A percentile compares a stretch with the other conserved stretches of the same genome.
These are phyloP conservation scores for Alentia gelatinosa DNA, from an alignment of 2,888 invertebrate species.

Conservation along the genomic window DNA sequence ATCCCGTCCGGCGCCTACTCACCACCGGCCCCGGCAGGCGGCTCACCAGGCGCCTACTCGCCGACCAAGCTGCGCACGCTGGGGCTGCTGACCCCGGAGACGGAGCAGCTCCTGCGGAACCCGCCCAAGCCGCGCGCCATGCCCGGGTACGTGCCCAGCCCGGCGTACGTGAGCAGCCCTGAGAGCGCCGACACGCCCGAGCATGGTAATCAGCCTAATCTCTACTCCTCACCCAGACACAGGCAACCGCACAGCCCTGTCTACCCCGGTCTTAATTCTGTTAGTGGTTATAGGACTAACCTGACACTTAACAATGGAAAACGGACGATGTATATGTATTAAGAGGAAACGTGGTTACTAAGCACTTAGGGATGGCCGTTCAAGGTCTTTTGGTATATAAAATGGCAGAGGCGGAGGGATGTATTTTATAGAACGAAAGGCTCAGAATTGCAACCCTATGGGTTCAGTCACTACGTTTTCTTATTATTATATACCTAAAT, in stretches of 20 bases:
- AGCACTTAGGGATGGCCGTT: no score
- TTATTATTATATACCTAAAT: no score
- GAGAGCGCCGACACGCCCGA: neutral
- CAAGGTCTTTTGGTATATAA: no score
- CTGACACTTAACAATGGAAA: neutral
- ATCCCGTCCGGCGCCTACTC: neutral
- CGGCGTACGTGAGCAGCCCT: neutral
- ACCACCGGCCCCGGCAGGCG: neutral
- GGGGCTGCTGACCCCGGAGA: slow-evolving; percentile 28
- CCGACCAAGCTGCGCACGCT: slow-evolving; percentile 9
- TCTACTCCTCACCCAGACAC: neutral
- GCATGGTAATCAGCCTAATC: neutral
- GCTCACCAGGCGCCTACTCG: neutral
- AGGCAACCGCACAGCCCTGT: neutral
- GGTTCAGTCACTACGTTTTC: no score
- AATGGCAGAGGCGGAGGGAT: no score
- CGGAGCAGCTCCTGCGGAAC: neutral
- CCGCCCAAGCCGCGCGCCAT: slow-evolving; percentile 8
- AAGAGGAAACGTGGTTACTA: no score
- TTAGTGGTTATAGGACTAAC: neutral
- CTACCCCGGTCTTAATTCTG: neutral
- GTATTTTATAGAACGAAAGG: no score
- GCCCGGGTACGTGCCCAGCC: neutral
- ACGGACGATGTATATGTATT: no score
- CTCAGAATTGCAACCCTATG: no score